Conservation (phyloP, 2,797 vertebrate genomes). For the Sebastes minor region DNA sequence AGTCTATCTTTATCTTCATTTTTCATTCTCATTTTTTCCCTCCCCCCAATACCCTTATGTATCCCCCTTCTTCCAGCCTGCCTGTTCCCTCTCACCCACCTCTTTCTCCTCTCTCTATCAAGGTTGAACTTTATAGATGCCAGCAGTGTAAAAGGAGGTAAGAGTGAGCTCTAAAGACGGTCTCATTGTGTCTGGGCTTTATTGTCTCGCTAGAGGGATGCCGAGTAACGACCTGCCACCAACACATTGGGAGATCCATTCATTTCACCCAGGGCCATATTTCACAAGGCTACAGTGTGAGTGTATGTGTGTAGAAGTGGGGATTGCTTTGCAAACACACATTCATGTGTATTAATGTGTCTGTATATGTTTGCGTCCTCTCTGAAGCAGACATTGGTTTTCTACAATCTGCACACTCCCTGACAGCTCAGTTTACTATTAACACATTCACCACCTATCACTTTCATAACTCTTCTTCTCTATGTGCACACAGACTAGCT, state of each 20-base stretch:
- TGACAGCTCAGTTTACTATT: slow-evolving; percentile 38
- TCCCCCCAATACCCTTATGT: slow-evolving; percentile 7
- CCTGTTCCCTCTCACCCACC: slow-evolving; percentile 26
- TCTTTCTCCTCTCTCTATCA: slow-evolving; percentile 65
- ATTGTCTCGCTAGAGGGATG: slow-evolving; percentile 76
- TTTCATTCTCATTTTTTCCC: slow-evolving; percentile 27
- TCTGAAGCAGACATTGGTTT: slow-evolving; percentile 15
- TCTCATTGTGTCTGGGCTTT: slow-evolving; percentile 79
- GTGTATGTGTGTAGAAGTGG: slow-evolving; percentile 5
- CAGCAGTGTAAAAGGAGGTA: slow-evolving; percentile 72
- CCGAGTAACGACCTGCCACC: slow-evolving; percentile 81
- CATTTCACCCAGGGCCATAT: slow-evolving; percentile 72
- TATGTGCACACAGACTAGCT: neutral
- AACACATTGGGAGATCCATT: slow-evolving; percentile 66
- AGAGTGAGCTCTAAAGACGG: slow-evolving; percentile 74
- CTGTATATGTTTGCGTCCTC: slow-evolving; percentile 3
- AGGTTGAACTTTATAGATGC: slow-evolving; percentile 84
- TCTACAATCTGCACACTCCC: slow-evolving; percentile 19
- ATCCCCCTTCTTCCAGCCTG: neutral
- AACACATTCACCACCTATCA: slow-evolving; percentile 11
- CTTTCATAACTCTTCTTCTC: slow-evolving; percentile 22
- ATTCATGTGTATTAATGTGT: slow-evolving; percentile 35
- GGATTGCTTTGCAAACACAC: slow-evolving; percentile 28
- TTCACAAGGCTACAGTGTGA: slow-evolving; percentile 59
- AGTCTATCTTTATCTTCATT: slow-evolving; percentile 55